A percentile compares a stretch with the other conserved stretches of the same genome.
These are phyloP conservation scores for Clunio marinus DNA, from an alignment of 2,888 invertebrate species.

Conservation along the genomic window DNA sequence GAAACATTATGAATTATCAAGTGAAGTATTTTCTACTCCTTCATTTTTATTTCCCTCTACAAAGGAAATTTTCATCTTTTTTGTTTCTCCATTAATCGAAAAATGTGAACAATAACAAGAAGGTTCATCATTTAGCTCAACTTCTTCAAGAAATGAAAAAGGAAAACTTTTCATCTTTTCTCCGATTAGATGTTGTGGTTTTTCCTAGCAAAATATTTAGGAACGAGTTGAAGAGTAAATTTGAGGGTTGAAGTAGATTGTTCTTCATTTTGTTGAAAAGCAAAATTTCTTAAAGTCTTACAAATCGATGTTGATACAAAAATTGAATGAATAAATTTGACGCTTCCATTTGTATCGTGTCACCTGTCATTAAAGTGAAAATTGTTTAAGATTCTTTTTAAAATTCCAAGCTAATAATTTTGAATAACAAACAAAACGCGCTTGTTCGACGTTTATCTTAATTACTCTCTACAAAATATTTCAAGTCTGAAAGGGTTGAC, in stretches of 20 bases:
- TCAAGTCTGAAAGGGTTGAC: too few species aligned
- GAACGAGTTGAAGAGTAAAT: neutral
- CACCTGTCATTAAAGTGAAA: too few species aligned
- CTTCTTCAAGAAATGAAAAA: neutral
- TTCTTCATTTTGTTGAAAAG: neutral
- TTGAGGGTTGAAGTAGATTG: neutral
- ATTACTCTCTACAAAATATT: too few species aligned
- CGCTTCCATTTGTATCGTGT: too few species aligned
- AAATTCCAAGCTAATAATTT: too few species aligned
- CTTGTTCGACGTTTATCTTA: too few species aligned
- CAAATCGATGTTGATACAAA: too few species aligned
- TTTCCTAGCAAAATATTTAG: neutral
- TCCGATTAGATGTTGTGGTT: neutral
- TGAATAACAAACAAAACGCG: too few species aligned
- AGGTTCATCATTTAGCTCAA: constrained; percentile 2
- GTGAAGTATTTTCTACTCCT: neutral
- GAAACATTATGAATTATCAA: too few species aligned
- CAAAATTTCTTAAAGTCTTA: too few species aligned
- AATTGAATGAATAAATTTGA: too few species aligned
- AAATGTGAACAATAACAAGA: constrained; percentile 17
- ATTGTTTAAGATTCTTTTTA: too few species aligned
- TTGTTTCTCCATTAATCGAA: constrained; percentile 3
- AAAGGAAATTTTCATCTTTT: neutral
- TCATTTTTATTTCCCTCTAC: neutral
- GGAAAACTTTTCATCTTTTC: neutral